Percentiles rank a stretch among this genome's conserved stretches.
These are phyloP conservation scores for Hyles euphorbiae DNA, from an alignment of 1,140 invertebrate genomes.

Conservation along the genomic window DNA sequence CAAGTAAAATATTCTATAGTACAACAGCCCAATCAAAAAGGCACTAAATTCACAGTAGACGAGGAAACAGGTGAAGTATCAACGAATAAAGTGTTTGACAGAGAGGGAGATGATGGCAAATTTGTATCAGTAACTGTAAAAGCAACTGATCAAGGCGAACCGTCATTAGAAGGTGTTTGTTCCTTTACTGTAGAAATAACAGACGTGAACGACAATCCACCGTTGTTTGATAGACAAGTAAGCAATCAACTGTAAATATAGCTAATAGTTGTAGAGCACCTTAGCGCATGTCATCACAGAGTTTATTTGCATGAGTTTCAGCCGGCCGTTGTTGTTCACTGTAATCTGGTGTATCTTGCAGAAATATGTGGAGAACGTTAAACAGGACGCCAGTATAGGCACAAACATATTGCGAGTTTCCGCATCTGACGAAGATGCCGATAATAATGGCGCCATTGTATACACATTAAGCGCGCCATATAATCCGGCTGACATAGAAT, in stretches of 20 bases:
- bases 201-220: slow-evolving; percentile 96
- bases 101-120: slow-evolving; percentile 96
- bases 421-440: slow-evolving; percentile 96
- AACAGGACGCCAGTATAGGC: slow-evolving; percentile 96
- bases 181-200: slow-evolving; percentile 98
- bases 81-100: slow-evolving; percentile 96
- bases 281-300: slow-evolving; percentile 35
- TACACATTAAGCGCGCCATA: slow-evolving; percentile 91
- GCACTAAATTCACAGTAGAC: slow-evolving; percentile 95
- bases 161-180: slow-evolving; percentile 94
- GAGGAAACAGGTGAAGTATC: slow-evolving; percentile 95
- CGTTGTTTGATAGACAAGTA: slow-evolving; percentile 95
- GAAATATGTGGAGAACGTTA: slow-evolving; percentile 98
- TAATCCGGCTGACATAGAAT: slow-evolving; percentile 90
- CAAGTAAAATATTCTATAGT: slow-evolving; percentile 96
- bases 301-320: slow-evolving; percentile 29
- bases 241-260: slow-evolving; percentile 39
- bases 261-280: slow-evolving; percentile 17
- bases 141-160: slow-evolving; percentile 97
- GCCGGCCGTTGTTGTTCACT: slow-evolving; percentile 14
- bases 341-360: slow-evolving; percentile 66
- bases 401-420: slow-evolving; percentile 95
- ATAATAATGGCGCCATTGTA: slow-evolving; percentile 96
- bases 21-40: slow-evolving; percentile 96
- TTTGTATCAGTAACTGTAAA: slow-evolving; percentile 97